Conservation (phyloP, 2,888 invertebrate species). For the Criorhina ranunculi region DNA sequence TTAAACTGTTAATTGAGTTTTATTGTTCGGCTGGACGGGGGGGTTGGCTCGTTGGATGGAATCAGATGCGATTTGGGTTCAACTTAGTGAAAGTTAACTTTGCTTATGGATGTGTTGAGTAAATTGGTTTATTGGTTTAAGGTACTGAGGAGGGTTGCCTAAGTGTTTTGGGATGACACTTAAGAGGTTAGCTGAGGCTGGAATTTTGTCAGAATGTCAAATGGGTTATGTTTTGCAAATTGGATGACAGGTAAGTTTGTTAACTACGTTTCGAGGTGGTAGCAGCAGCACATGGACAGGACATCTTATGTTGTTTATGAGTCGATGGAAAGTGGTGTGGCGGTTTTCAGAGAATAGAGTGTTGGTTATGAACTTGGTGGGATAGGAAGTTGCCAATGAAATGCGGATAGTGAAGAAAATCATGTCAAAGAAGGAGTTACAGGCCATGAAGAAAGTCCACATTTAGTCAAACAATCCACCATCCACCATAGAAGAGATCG, state of each 20-base stretch:
- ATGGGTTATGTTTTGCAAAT: slow-evolving; percentile 16
- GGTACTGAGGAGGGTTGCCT: background rate
- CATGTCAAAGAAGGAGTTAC: no score
- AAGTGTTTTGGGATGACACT: slow-evolving; percentile 19
- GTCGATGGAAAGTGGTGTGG: no score
- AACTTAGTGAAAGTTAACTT: slow-evolving; percentile 62
- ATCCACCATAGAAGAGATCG: no score
- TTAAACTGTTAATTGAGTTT: slow-evolving; percentile 76
- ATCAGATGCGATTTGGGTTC: slow-evolving; percentile 56
- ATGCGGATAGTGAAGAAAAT: no score
- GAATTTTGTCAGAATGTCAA: slow-evolving; percentile 8
- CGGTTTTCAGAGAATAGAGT: no score
- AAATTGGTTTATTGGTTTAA: slow-evolving; percentile 67
- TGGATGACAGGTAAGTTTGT: slow-evolving; percentile 19
- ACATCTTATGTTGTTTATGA: no score
- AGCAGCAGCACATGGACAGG: no score
- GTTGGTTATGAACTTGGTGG: no score
- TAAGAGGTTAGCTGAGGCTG: background rate
- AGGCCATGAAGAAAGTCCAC: no score
- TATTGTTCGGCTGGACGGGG: slow-evolving; percentile 56
- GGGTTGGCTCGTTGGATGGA: slow-evolving; percentile 15
- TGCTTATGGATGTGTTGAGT: slow-evolving; percentile 58
- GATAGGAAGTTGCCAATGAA: no score
- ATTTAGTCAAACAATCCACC: no score
- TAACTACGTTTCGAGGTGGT: background rate